Conservation (phyloP, 2,797 vertebrate species). For the Glyptemys insculpta region DNA sequence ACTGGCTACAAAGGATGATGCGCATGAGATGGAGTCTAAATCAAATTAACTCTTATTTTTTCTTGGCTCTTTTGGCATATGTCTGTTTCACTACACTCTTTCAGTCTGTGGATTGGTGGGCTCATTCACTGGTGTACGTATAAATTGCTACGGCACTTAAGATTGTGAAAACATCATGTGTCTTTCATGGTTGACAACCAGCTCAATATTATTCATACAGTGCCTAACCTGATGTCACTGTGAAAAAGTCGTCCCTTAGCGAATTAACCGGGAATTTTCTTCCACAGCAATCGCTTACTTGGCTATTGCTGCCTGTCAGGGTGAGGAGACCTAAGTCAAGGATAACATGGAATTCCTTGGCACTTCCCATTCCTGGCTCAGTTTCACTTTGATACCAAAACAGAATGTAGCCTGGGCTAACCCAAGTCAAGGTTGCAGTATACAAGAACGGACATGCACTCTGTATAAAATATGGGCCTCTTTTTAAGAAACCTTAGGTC, state of each 20-base stretch:
- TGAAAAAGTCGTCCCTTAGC: not conserved
- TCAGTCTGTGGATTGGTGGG: not conserved
- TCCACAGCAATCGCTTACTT: not conserved
- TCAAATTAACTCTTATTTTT: not conserved
- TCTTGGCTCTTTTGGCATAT: not conserved
- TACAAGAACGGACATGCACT: not conserved
- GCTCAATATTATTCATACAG: rapidly evolving
- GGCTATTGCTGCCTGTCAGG: not conserved
- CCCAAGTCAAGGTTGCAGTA: rapidly evolving
- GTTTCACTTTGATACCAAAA: not conserved
- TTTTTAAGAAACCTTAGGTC: not conserved
- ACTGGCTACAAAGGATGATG: rapidly evolving
- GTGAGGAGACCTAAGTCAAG: not conserved
- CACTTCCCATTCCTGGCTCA: not conserved
- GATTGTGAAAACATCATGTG: not conserved
- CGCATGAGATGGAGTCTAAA: rapidly evolving
- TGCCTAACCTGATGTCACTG: not conserved
- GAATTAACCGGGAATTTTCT: rapidly evolving
- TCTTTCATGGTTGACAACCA: rapidly evolving
- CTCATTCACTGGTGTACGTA: not conserved
- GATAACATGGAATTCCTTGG: not conserved
- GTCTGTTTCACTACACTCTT: not conserved
- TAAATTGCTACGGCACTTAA: conserved; percentile 1
- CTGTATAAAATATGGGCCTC: not conserved
- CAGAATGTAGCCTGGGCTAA: not conserved